These are phyloP conservation scores for Poeciliopsis turneri DNA, from an alignment of 2,797 vertebrate species.

Conservation along the genomic window DNA sequence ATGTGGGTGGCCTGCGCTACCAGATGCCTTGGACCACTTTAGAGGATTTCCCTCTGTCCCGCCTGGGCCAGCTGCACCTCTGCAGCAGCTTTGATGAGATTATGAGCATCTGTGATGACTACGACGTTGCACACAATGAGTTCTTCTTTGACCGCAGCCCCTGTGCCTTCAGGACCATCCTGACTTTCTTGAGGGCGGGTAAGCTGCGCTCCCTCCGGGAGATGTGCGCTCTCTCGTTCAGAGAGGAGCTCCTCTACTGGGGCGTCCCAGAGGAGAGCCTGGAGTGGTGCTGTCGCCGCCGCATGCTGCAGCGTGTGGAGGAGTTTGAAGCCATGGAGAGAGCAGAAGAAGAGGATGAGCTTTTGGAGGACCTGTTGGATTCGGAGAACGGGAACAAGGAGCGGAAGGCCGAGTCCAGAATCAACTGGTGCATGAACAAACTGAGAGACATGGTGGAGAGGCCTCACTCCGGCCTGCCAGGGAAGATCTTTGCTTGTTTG, in stretches of 20 bases:
- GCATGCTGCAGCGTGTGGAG: constrained; percentile 92
- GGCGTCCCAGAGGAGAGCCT: constrained; percentile 94
- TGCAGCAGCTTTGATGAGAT: constrained; percentile 97
- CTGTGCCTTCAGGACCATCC: constrained; percentile 93
- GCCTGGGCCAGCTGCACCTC: constrained; percentile 91
- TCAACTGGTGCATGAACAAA: constrained; percentile 87
- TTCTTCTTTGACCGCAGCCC: constrained; percentile 99
- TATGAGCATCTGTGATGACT: constrained; percentile 94
- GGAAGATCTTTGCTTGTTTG: constrained; percentile 97
- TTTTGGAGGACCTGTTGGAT: constrained; percentile 78
- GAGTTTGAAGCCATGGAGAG: constrained; percentile 92
- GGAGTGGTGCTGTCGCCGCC: constrained; percentile 95
- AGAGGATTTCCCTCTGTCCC: constrained; percentile 94
- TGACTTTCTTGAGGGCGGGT: constrained; percentile 93
- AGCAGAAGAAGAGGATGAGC: constrained; percentile 82
- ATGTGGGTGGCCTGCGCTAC: constrained; percentile 95
- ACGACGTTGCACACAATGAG: constrained; percentile 92
- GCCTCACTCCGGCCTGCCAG: constrained; percentile 96
- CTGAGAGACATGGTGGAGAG: constrained; percentile 98
- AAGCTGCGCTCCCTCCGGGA: constrained; percentile 92
- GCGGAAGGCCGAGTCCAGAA: constrained; percentile 74
- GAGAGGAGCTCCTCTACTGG: constrained; percentile 98
- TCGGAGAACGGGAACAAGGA: constrained; percentile 73
- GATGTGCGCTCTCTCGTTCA: constrained; percentile 96
- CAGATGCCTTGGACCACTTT: constrained; percentile 96